Evolutionary conservation across 1,140 invertebrate genomes (phyloP), one percentile per base, ranked within the genome.

Genomic region (Dreissena rostriformis): DNA sequence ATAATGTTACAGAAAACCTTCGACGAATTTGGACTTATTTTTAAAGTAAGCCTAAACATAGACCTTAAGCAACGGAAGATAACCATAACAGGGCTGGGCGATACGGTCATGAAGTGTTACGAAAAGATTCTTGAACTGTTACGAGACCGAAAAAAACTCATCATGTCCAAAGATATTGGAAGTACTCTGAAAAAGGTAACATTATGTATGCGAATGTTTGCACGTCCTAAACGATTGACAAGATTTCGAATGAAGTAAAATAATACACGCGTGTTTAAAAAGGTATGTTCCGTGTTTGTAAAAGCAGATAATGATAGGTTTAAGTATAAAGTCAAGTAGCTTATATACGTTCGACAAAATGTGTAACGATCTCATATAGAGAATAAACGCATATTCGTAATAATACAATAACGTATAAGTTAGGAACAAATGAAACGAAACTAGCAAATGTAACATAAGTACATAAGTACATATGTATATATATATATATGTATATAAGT

Each of bases 391-490:
- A 5, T 39, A 39, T 39, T 39, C 8, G n/a, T 39, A 39, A 39
- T 39, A 39, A 39, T 39, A 39, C 39, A 2, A 39, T 39, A 39
- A 39, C 39, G 39, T 39, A 39, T 39, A 39, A 39, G 8, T 39
- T 39, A 8, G 2, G 8, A 39, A 39, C 39, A 39, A 5, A 39
- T 39, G 39, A 8, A 39, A 39, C 39, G 8, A 8, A 39, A 39
- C 2, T 51, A 19, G 22, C 22, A 72, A 17, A 72, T 72, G 8
- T 72, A 14, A 22, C 29, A 51, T 51, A 19, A n/a, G n/a, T n/a
- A n/a, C n/a, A 11, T 52, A 55, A 17, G 52, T 74, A 55, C 55
- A 22, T 74, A 75, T 75, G 24, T 75, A 75, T 55, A 29, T 75
- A 55, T 61, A 19, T 55, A 52, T 75, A 29, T 75, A 52, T 75